Evolutionary conservation across 1,140 invertebrate species (phyloP), one percentile per base, ranked within the genome.

Genomic region (Nasonia giraulti): DNA sequence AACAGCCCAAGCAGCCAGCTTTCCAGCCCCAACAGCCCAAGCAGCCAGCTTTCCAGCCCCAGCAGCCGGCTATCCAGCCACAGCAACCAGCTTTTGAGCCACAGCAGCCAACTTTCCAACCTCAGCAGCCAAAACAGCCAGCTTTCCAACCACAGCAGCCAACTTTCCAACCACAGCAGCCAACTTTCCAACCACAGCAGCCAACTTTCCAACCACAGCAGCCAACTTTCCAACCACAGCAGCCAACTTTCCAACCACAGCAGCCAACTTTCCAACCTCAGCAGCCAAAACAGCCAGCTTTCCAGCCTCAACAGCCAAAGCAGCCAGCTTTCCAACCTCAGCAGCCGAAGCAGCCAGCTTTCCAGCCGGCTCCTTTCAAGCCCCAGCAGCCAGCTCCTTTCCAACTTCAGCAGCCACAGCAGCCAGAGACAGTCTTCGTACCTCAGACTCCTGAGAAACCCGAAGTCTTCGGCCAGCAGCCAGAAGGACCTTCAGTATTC

Each of bases 21-120:
- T 68, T 79, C 47, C 33, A 83, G 27, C 31, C 75, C n/a, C n/a
- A n/a, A n/a, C 68, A 87, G 66, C 74, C 66, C 83, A 62, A 69
- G 62, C 20, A 77, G n/a, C 47, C 44, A 50, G 1, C 7, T 77
- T 27, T 12, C n/a, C 66, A 69, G 27, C 27, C 27, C 0, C 27
- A 68, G 55, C 20, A 76, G 20, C 47, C 47, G 8, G 11, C 12
- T 50, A 68, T 79, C 47, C 33, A 83, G 27, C 31, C 75, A n/a
- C 68, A 87, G 66, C 74, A 66, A 33, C 68, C 0, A 27, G 50
- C 68, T 27, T 27, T 27, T 0, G 0, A 73, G 33, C 66, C 83
- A 62, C 69, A 69, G 62, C 20, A 77, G n/a, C 47, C 44, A 50
- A 6, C 7, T 77, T 27, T 12, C n/a, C 66, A 69, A 69, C 27